Base-by-base conservation (phyloP, 37 sponge, comb jelly and placozoan species). In the Aplysina aerophoba region DNA sequence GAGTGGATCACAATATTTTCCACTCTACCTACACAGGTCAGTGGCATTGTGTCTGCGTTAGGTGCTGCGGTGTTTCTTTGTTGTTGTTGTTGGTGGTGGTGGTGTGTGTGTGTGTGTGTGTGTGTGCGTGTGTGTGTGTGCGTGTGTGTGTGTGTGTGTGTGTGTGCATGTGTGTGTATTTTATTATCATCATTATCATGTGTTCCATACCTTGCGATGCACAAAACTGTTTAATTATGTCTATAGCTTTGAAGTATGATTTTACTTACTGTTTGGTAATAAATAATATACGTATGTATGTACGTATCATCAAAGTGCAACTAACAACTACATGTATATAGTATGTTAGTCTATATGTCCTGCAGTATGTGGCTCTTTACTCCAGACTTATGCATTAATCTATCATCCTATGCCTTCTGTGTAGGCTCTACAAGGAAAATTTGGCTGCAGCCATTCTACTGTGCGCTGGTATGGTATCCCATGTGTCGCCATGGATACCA, bases 31-130 rank as follows among this genome's bases (percentile, higher is more conserved):
- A 35, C 34, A 30, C 34, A 35, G 27, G 71, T 69, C 35, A 30
- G 71, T 69, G 71, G 13, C 35, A 30, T 33, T 69, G 71, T 69
- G 71, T 69, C 35, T 69, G 71, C 34, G 34, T 69, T 69, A 35
- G 13, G 71, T 69, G 71, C 30, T 33, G 13, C 4, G 13, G 71
- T 69, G 71, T 69, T 2, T 69, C 35, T 69, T 33, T 69, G 71
- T 69, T 33, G 13, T 33, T 69, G 71, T 69, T 69, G 71, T 69
- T 33, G 1, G 71, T 69, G 71, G 13, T 1, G 13, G 71, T 69
- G 71, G 71, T 69, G 71, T 69, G 71, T 69, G 71, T 69, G 71
- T 69, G 71, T 69, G 71, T 69, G 27, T 69, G 71, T 69, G 71
- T 30, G 34, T 69, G 14, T 65, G 14, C 27, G 22, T 65, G 66